Evolutionary conservation across 2,113 vertebrate species (phyloP), one percentile per base, ranked within the genome.

Genomic region (Taurulus bubalis): DNA sequence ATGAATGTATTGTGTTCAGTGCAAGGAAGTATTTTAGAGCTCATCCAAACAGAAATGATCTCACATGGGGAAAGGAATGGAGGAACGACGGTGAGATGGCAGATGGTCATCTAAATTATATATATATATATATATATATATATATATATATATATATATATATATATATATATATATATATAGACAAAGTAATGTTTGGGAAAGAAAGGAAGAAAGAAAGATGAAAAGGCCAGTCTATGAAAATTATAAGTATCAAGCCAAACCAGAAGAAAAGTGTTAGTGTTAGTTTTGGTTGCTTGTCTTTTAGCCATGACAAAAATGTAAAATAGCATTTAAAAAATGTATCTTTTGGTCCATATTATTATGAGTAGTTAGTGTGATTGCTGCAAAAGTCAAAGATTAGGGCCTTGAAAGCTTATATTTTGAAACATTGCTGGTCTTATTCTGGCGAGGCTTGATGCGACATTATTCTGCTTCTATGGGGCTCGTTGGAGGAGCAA

Each of bases 361-460:
- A 58, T 30, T 3, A 8, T 53, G 12, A 63, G 26, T 26, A 40
- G 20, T 9, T n/a, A 34, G 15, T 2, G 28, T 10, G 20, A 28
- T 22, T 71, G 24, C n/a, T 59, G 20, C 11, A 38, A 18, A 58
- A 59, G 11, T 38, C 8, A 26, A 47, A 38, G 3, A 49, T 66
- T 28, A 36, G 32, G 22, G 30, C 8, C 20, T 49, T 30, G 2
- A 51, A 47, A 47, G 28, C 28, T 79, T 76, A 74, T 66, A 75
- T 47, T 75, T 22, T 74, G 9, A 45, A 45, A 68, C 1, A 45
- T 77, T 60, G 62, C 6, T 12, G 2, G 30, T 67, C 12, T 72
- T 70, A 86, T 83, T 87, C 77, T 79, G 65, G 71, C 60, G 15
- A 34, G 58, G 80, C 56, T 68, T 77, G 71, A 79, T 82, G 49